These are phyloP conservation scores for Candidula unifasciata DNA, from an alignment of 2,888 invertebrate species.

Conservation along the genomic window DNA sequence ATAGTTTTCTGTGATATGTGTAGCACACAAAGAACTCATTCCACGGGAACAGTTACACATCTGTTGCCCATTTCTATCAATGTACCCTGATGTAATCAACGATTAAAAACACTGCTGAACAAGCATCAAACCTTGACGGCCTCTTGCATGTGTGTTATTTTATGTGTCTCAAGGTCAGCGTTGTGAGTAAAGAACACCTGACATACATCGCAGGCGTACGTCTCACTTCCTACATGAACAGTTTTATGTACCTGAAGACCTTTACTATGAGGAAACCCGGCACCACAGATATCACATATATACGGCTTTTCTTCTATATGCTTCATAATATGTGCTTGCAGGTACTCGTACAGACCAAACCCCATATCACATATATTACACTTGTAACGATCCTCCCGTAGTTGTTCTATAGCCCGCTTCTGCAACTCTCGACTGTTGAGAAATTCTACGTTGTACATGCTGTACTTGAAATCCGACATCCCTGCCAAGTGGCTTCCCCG, in stretches of 20 bases:
- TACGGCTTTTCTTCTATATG: slow-evolving; percentile 5
- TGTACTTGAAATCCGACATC: background rate
- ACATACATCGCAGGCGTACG: slow-evolving; percentile 35
- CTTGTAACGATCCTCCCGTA: background rate
- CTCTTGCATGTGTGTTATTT: background rate
- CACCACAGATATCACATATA: slow-evolving; percentile 48
- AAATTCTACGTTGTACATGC: background rate
- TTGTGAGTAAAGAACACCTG: slow-evolving; percentile 25
- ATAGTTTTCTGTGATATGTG: too few species aligned
- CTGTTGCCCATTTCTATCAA: too few species aligned
- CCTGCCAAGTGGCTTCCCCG: background rate
- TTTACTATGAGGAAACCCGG: slow-evolving; percentile 37
- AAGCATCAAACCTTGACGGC: slow-evolving; percentile 18
- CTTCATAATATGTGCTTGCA: slow-evolving; percentile 20
- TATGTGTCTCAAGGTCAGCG: slow-evolving; percentile 20
- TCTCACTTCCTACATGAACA: background rate
- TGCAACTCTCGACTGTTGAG: background rate
- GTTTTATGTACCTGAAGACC: slow-evolving; percentile 19
- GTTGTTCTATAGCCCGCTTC: background rate
- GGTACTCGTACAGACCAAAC: background rate
- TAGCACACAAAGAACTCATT: too few species aligned
- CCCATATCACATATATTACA: slow-evolving; percentile 14
- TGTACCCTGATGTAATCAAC: background rate
- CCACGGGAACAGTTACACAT: too few species aligned
- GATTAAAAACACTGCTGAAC: background rate